phyloP scores from a whole-genome alignment of 2,797 vertebrate species.

The Megaceryle alcyon region DNA sequence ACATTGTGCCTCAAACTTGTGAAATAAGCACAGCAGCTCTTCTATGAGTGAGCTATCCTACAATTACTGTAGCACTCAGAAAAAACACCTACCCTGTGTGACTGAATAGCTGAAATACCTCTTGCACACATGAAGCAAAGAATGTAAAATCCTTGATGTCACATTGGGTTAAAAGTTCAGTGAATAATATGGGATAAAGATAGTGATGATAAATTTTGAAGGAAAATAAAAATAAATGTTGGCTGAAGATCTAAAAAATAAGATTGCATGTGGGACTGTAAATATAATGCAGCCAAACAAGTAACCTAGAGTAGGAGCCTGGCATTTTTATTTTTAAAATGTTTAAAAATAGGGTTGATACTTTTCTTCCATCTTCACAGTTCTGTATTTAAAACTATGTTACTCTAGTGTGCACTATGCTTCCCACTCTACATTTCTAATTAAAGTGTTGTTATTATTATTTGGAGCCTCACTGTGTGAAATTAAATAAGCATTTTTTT shows the following conservation, averaged over 20 bases:
- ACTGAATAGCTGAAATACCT: conserved; percentile 31
- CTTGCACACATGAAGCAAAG: background rate
- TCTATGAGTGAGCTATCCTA: conserved; percentile 11
- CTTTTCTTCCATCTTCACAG: background rate
- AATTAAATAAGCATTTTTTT: conserved; percentile 90
- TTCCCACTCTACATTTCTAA: conserved; percentile 82
- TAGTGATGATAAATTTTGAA: conserved; percentile 36
- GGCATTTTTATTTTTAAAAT: conserved; percentile 27
- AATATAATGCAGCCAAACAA: background rate
- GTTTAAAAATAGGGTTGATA: background rate
- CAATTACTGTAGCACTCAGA: background rate
- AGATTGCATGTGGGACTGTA: background rate
- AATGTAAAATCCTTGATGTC: conserved; percentile 6
- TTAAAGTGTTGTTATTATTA: conserved; percentile 87
- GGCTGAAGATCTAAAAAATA: conserved; percentile 19
- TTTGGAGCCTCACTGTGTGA: conserved; percentile 87
- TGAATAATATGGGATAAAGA: conserved; percentile 21
- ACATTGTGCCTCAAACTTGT: conserved; percentile 9
- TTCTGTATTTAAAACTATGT: conserved; percentile 28
- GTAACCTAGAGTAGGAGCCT: background rate
- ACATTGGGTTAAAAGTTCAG: conserved; percentile 23
- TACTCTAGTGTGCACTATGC: background rate
- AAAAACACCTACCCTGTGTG: background rate
- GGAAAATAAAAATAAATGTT: conserved; percentile 16
- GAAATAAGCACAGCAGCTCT: conserved; percentile 33